Evolutionary conservation across 2,888 invertebrate species (phyloP), one percentile per base, ranked within the genome.

Genomic region (Drosophila infuscata): DNA sequence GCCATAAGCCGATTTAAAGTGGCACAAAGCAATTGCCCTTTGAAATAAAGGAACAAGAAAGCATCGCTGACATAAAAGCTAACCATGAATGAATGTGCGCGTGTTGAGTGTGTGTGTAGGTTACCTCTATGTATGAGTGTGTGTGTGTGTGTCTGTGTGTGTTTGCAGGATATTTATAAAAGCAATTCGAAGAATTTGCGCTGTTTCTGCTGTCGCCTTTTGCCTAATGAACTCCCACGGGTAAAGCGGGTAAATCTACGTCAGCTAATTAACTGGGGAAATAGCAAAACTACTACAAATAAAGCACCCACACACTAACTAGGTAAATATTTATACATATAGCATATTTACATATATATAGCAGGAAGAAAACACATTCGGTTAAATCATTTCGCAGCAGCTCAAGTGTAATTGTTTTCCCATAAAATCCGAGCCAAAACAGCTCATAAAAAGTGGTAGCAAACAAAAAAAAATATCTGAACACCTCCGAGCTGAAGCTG

Each of bases 371-470:
- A 64, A 65, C 38, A 67, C 67, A 73, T 69, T 73, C 57, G 66
- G 61, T 66, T 38, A 81, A 66, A 68, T 70, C 77, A 74, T 74
- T 74, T 60, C 54, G 62, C 36, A 70, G 71, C 48, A 74, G 68
- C 80, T 75, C 61, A 90, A 81, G 69, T 81, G 73, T 81, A 86
- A 87, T 90, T 87, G 89, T 90, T 90, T 88, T 72, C 77, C 69
- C 79, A 79, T 90, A 79, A 87, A 82, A 84, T 71, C 51, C 54
- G 38, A 56, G 63, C 57, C 68, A 57, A 85, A 69, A 65, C 75
- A 70, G 74, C 75, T 82, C 79, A 73, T 79, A 84, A 82, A 81
- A 78, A 41, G 38, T 4, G 12, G 61, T 53, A 35, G 53, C 54
- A 62, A 33, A 53, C 66, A 58, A 49, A 41, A n/a, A n/a, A 2